Percentiles rank a stretch among this genome's conserved stretches.
Evolutionary conservation across 2,888 invertebrate species (phyloP).

Genomic region (Frankliniella intonsa): DNA sequence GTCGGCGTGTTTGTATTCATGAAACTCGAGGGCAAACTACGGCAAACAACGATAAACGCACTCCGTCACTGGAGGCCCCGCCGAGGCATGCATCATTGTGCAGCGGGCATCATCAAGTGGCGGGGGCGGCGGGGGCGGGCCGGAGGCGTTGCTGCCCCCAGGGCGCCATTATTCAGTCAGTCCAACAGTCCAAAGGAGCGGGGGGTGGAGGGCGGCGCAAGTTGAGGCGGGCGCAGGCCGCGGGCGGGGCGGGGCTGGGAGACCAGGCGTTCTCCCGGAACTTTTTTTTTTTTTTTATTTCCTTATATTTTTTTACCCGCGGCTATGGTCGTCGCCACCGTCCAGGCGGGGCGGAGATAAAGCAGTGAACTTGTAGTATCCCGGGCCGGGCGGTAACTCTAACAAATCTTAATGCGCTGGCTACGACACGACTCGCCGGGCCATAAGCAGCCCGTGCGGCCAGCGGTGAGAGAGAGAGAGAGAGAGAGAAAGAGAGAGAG

Average conservation of each 20-base stretch:
- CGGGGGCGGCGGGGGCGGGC: neutral
- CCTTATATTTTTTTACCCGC: neutral
- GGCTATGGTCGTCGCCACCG: neutral
- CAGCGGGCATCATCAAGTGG: no score
- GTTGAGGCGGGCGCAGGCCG: neutral
- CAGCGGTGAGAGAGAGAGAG: neutral
- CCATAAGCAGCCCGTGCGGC: neutral
- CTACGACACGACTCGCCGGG: neutral
- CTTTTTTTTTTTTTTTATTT: constrained; percentile 1
- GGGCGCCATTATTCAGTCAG: neutral
- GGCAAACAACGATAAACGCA: no score
- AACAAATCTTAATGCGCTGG: constrained; percentile 14
- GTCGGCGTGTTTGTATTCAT: no score
- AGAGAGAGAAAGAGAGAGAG: no score
- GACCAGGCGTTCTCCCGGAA: neutral
- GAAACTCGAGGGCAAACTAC: no score
- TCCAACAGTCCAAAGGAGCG: neutral
- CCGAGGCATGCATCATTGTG: no score
- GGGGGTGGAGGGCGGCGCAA: neutral
- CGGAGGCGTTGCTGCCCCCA: neutral
- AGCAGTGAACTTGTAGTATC: constrained; percentile 9
- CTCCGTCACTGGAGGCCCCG: no score
- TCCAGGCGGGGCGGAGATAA: neutral
- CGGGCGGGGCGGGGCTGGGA: no score
- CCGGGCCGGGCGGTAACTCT: neutral